These are phyloP conservation scores for Bufotes viridis DNA, from an alignment of 2,797 vertebrate species.

Conservation along the genomic window DNA sequence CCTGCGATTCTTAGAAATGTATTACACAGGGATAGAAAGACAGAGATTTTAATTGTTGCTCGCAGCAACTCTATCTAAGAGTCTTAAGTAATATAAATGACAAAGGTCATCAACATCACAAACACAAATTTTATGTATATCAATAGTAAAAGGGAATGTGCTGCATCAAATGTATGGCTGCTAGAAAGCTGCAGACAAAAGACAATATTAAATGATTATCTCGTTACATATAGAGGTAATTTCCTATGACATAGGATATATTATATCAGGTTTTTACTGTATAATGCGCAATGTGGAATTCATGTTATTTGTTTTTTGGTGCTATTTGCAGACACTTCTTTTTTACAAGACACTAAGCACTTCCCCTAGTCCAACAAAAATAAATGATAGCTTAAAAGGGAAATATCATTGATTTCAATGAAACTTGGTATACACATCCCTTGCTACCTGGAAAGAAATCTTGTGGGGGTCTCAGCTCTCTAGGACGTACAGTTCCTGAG, in stretches of 20 bases:
- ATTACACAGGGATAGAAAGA: background rate
- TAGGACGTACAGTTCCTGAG: too few species aligned
- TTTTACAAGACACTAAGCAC: background rate
- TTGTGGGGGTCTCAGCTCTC: too few species aligned
- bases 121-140: background rate
- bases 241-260: background rate
- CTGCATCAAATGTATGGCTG: background rate
- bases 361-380: background rate
- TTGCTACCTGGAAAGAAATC: too few species aligned
- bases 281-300: background rate
- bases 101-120: constrained; percentile 6
- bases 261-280: background rate
- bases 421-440: too few species aligned
- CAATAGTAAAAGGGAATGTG: background rate
- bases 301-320: background rate
- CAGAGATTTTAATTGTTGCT: constrained; percentile 9
- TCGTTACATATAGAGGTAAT: background rate
- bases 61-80: constrained; percentile 9
- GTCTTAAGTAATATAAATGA: background rate
- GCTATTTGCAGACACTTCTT: background rate
- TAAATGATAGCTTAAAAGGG: too few species aligned
- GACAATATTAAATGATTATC: background rate
- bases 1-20: background rate
- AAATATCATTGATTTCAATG: too few species aligned
- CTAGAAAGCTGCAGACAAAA: background rate